These are phyloP conservation scores for Sphecodes monilicornis DNA, from an alignment of 2,888 invertebrate genomes.

Conservation along the genomic window DNA sequence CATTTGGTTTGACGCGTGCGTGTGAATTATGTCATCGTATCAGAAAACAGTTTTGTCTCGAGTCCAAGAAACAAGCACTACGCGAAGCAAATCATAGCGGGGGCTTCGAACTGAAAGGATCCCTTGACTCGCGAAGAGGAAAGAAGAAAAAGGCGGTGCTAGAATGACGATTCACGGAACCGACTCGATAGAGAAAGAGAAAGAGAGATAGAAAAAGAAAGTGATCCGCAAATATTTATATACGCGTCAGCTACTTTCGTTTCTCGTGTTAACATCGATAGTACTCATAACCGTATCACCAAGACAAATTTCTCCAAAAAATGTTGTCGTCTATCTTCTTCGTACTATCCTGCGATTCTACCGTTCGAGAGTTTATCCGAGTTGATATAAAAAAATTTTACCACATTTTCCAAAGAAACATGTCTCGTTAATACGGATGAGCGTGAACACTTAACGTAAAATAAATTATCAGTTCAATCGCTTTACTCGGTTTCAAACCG, in stretches of 20 bases:
- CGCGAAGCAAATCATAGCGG: background rate
- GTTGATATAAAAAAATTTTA: conserved; percentile 42
- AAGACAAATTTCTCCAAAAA: conserved; percentile 29
- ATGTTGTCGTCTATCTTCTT: background rate
- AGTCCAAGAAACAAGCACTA: background rate
- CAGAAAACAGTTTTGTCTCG: conserved; percentile 23
- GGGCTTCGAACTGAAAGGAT: conserved; percentile 20
- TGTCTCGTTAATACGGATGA: conserved; percentile 14
- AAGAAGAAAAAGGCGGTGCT: conserved; percentile 2
- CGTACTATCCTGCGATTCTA: background rate
- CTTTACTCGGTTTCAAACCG: background rate
- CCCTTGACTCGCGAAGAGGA: conserved; percentile 10
- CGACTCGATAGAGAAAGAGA: background rate
- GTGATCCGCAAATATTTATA: conserved; percentile 13
- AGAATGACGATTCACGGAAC: conserved; percentile 21
- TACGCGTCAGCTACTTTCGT: conserved; percentile 5
- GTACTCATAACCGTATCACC: background rate
- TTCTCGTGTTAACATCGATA: background rate
- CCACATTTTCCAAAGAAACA: background rate
- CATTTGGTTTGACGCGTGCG: conserved; percentile 68
- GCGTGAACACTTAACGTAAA: conserved; percentile 9
- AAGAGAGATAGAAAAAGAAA: conserved; percentile 19
- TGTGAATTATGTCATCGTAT: conserved; percentile 48
- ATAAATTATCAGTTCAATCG: conserved; percentile 10
- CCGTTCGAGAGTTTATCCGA: background rate